A percentile compares a stretch with the other conserved stretches of the same genome.
These are phyloP conservation scores for Sterrhoptilus dennistouni DNA, from an alignment of 2,113 vertebrate genomes.

Conservation along the genomic window DNA sequence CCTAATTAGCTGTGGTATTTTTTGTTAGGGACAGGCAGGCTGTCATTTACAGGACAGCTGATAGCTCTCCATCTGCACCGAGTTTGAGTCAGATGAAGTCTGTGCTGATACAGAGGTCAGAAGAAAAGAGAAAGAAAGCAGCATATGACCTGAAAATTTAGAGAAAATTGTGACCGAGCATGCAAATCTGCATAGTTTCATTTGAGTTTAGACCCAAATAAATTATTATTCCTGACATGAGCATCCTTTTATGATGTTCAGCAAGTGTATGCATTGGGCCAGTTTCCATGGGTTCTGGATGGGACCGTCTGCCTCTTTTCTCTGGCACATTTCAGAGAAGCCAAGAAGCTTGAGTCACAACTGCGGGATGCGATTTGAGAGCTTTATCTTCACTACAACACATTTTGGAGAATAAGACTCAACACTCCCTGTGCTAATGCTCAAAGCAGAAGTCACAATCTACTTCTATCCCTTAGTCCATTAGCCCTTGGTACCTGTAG, in stretches of 20 bases:
- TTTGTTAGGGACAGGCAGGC: background rate
- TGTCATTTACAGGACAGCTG: background rate
- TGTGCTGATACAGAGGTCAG: background rate
- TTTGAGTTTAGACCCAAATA: background rate
- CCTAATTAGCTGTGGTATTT: background rate
- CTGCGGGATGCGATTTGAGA: background rate
- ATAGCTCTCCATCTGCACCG: background rate
- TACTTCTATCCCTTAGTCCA: background rate
- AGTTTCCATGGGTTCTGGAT: background rate
- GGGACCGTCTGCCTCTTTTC: background rate
- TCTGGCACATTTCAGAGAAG: background rate
- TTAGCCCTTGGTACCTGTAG: background rate
- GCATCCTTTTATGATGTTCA: background rate
- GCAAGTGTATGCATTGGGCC: background rate
- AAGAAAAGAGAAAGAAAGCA: background rate
- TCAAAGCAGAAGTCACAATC: background rate
- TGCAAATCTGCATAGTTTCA: background rate
- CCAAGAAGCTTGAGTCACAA: background rate
- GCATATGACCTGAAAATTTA: background rate
- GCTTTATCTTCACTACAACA: background rate
- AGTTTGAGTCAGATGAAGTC: background rate
- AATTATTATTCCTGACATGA: background rate
- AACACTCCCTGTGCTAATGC: background rate
- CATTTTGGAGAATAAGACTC: background rate
- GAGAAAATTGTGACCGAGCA: background rate